Conservation (phyloP, 1,140 invertebrate species). For the Druon quercuslanigerum region DNA sequence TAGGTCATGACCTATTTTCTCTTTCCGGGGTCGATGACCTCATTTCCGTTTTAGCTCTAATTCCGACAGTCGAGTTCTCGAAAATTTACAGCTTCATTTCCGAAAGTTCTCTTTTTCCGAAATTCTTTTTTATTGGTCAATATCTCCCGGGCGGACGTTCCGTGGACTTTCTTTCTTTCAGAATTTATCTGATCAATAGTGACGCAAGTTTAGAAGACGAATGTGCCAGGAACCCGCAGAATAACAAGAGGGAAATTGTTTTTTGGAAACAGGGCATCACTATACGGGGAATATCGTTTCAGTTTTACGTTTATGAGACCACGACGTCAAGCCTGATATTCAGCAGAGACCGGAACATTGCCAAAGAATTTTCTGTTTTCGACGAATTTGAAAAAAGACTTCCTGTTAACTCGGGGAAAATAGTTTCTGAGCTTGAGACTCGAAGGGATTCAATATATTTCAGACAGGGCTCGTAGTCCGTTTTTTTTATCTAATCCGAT, state of each 20-base stretch:
- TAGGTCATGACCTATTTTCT: conserved; percentile 64
- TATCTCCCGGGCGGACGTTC: background rate
- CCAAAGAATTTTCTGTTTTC: too few relatives aligned
- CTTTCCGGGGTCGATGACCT: conserved; percentile 60
- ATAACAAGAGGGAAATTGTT: conserved; percentile 22
- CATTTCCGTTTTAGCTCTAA: conserved; percentile 57
- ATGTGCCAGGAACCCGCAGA: conserved; percentile 1
- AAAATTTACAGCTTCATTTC: conserved; percentile 34
- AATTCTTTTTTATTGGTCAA: background rate
- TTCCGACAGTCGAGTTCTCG: conserved; percentile 42
- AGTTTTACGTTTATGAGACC: background rate
- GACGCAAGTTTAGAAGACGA: background rate
- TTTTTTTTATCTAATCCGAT: too few relatives aligned
- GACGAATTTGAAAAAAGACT: too few relatives aligned
- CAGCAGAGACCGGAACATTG: too few relatives aligned
- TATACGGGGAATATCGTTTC: background rate
- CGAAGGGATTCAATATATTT: too few relatives aligned
- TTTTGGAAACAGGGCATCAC: background rate
- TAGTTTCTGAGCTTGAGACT: too few relatives aligned
- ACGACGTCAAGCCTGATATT: too few relatives aligned
- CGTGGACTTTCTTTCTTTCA: background rate
- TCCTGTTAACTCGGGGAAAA: too few relatives aligned
- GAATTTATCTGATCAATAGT: conserved; percentile 6
- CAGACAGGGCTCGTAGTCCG: too few relatives aligned
- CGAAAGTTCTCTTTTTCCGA: conserved; percentile 37